Evolutionary conservation across 2,797 vertebrate species (phyloP).

Genomic region (Peromyscus melanophrys): DNA sequence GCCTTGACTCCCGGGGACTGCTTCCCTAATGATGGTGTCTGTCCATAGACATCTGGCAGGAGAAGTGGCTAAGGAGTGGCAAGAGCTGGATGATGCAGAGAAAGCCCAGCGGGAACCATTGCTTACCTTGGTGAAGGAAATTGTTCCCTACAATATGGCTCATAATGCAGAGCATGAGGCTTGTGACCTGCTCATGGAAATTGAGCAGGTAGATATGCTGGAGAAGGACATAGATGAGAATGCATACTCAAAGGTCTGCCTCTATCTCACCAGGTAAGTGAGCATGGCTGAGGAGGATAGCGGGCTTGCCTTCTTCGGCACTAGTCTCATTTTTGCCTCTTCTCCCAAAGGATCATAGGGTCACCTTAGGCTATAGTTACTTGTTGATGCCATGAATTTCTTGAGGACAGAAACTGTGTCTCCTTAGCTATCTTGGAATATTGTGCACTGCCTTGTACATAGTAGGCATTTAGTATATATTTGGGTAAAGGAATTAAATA

Average conservation of each 20-base stretch:
- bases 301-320: neutral
- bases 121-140: slow-evolving; percentile 97
- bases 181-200: slow-evolving; percentile 99
- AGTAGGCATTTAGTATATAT: neutral
- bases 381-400: slow-evolving; percentile 34
- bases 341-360: neutral
- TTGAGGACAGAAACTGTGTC: slow-evolving; percentile 19
- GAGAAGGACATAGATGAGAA: slow-evolving; percentile 98
- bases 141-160: slow-evolving; percentile 99
- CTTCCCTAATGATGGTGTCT: neutral
- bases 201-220: slow-evolving; percentile 98
- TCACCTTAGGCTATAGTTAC: neutral
- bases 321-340: neutral
- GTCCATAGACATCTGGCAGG: slow-evolving; percentile 95
- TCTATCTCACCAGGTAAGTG: slow-evolving; percentile 97
- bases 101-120: slow-evolving; percentile 96
- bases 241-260: slow-evolving; percentile 98
- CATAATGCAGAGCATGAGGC: slow-evolving; percentile 99
- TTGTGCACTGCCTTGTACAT: neutral
- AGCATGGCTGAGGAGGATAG: neutral
- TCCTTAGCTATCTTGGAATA: neutral
- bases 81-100: slow-evolving; percentile 97
- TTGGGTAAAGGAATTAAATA: slow-evolving; percentile 33
- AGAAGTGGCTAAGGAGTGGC: slow-evolving; percentile 99
- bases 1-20: neutral